phyloP scores from a whole-genome alignment of 2,113 vertebrate species.

The Nesogale talazaci region DNA sequence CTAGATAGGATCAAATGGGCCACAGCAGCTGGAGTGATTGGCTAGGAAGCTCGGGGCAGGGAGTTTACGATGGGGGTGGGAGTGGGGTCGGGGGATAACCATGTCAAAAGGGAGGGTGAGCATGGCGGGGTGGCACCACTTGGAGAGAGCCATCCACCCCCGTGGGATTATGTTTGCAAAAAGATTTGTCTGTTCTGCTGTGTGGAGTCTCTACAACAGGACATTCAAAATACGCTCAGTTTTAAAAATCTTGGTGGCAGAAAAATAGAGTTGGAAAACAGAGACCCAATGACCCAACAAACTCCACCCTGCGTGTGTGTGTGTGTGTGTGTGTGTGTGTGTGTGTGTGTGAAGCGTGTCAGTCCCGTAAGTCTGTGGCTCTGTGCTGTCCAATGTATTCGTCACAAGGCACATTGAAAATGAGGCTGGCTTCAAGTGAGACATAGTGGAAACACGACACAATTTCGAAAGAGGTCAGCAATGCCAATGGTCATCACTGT shows the following conservation, averaged over 20 bases:
- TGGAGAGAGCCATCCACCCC: neutral
- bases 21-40: neutral
- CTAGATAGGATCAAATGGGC: neutral
- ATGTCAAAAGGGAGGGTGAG: no score
- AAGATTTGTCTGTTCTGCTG: neutral
- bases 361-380: neutral
- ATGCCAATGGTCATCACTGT: neutral
- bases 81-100: neutral
- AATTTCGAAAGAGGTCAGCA: neutral
- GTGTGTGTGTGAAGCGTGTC: neutral
- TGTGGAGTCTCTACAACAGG: neutral
- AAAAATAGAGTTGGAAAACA: neutral
- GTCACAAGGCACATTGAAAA: neutral
- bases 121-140: neutral
- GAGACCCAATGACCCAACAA: neutral
- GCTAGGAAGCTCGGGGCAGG: neutral
- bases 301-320: neutral
- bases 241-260: neutral
- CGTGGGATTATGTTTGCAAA: neutral
- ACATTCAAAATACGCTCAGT: neutral
- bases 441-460: no score
- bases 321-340: neutral
- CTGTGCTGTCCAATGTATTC: neutral
- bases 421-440: no score
- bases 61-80: neutral